Conservation (phyloP, 2,797 vertebrate genomes). For the Novumbra hubbsi region DNA sequence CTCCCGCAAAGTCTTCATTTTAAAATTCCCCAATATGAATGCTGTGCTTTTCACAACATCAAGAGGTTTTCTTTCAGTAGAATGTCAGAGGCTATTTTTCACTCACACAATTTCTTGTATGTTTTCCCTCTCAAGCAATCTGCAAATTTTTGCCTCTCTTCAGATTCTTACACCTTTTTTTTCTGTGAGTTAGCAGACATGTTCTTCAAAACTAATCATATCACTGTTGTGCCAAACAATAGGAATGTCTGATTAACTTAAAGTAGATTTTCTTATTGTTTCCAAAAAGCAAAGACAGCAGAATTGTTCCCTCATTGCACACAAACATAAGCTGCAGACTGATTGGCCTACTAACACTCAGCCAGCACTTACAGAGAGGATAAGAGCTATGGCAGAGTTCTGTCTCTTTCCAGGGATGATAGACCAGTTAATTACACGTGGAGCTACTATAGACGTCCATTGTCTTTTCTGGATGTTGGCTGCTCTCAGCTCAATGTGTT, state of each 20-base stretch:
- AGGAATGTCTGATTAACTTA: constrained; percentile 10
- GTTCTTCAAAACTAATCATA: constrained; percentile 1
- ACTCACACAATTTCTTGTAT: not conserved
- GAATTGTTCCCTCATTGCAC: constrained; percentile 8
- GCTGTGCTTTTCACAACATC: not conserved
- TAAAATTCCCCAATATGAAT: no score
- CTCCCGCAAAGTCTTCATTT: no score
- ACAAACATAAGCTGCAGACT: not conserved
- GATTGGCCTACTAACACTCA: constrained; percentile 40
- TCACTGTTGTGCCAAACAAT: constrained; percentile 15
- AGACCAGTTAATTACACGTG: constrained; percentile 59
- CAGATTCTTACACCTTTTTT: not conserved
- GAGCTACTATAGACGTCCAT: constrained; percentile 62
- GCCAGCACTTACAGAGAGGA: constrained; percentile 44
- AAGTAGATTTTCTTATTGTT: constrained; percentile 25
- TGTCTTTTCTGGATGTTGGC: constrained; percentile 60
- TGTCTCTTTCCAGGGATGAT: constrained; percentile 52
- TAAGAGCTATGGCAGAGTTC: constrained; percentile 42
- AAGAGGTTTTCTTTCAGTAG: not conserved
- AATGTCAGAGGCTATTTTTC: not conserved
- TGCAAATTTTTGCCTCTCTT: not conserved
- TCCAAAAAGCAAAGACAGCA: constrained; percentile 15
- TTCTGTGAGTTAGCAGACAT: not conserved
- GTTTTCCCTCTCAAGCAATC: not conserved
- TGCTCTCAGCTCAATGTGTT: constrained; percentile 53